Conservation (phyloP, 2,888 invertebrate genomes). For the Ophion costatus region DNA sequence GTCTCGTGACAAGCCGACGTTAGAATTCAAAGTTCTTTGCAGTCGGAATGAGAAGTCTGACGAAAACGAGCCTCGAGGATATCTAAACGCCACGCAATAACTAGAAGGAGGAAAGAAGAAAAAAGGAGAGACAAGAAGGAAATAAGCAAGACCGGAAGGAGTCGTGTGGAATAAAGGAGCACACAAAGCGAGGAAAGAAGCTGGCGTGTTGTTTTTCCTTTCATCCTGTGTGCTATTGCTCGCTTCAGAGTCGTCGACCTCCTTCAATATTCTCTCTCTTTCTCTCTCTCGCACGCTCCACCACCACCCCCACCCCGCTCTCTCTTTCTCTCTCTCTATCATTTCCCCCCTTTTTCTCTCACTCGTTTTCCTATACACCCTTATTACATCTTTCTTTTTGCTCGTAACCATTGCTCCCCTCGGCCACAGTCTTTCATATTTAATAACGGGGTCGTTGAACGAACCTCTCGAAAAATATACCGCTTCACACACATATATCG, state of each 20-base stretch:
- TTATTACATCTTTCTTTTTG: constrained; percentile 47
- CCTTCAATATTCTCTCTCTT: constrained; percentile 39
- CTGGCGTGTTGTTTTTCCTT: constrained; percentile 63
- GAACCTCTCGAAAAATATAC: constrained; percentile 13
- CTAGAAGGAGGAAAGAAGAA: background rate
- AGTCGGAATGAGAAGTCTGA: constrained; percentile 2
- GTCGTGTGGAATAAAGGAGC: constrained; percentile 59
- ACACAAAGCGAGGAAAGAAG: constrained; percentile 45
- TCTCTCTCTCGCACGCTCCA: background rate
- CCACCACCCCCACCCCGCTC: background rate
- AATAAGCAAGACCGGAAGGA: constrained; percentile 52
- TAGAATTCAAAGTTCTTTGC: constrained; percentile 6
- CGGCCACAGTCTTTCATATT: constrained; percentile 43
- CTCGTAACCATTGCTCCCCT: constrained; percentile 37
- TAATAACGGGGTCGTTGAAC: constrained; percentile 52
- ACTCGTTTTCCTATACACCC: constrained; percentile 30
- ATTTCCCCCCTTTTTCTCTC: constrained; percentile 5
- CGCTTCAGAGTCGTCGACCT: constrained; percentile 61
- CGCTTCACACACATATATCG: constrained; percentile 13
- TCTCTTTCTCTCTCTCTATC: constrained; percentile 13
- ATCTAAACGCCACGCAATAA: constrained; percentile 50
- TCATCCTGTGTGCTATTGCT: constrained; percentile 56
- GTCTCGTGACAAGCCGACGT: constrained; percentile 21
- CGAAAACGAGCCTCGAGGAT: constrained; percentile 10
- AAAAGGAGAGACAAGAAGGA: constrained; percentile 31